Evolutionary conservation across 2,113 vertebrate genomes (phyloP).

Genomic region (Catharus bicknelli): DNA sequence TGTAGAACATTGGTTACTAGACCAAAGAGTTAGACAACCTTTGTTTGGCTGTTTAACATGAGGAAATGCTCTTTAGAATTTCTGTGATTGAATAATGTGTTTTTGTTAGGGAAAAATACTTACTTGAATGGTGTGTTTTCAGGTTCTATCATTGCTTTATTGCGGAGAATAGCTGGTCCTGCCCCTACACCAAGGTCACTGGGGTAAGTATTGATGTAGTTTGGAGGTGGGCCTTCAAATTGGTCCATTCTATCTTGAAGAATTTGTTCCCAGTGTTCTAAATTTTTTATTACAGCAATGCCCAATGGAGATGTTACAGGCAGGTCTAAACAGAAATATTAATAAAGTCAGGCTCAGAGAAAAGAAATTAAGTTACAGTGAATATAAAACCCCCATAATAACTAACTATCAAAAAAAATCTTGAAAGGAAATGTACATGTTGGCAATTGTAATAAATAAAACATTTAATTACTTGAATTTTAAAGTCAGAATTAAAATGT

Average conservation of each 20-base stretch:
- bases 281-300: conserved; percentile 90
- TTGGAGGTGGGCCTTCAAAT: conserved; percentile 93
- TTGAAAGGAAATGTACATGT: neutral
- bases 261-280: conserved; percentile 96
- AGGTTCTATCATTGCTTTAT: conserved; percentile 97
- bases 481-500: neutral
- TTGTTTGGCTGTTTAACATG: neutral
- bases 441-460: neutral
- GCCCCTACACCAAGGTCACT: conserved; percentile 83
- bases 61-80: neutral
- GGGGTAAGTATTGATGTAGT: conserved; percentile 93
- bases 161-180: conserved; percentile 88
- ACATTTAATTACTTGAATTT: neutral
- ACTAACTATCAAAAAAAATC: neutral
- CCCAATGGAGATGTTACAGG: conserved; percentile 92
- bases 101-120: conserved; percentile 18
- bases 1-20: neutral
- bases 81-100: neutral
- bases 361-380: neutral
- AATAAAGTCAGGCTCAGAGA: neutral
- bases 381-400: neutral
- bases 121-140: conserved; percentile 99
- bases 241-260: conserved; percentile 91
- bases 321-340: conserved; percentile 80
- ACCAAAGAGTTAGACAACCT: neutral